Evolutionary conservation across 2,113 vertebrate genomes (phyloP).

Genomic region (Falcunculus frontatus): DNA sequence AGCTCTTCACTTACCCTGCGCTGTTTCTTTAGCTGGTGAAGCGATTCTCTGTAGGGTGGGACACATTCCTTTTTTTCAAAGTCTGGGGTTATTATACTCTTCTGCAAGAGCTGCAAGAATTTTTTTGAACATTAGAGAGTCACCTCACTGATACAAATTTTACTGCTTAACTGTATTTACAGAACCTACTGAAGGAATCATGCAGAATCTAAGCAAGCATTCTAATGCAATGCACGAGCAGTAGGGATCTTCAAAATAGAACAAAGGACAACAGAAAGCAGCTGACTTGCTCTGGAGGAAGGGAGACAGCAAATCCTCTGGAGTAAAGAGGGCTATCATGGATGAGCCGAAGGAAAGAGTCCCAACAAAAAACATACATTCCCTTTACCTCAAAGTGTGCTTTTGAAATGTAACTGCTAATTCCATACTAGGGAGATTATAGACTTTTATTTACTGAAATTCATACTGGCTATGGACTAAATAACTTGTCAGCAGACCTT

Average conservation of each 20-base stretch:
- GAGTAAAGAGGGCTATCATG: neutral
- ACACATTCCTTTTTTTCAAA: constrained; percentile 88
- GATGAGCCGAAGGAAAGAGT: neutral
- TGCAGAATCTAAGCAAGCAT: neutral
- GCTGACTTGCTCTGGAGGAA: neutral
- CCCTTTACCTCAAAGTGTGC: neutral
- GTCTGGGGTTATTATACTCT: constrained; percentile 87
- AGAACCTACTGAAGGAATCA: neutral
- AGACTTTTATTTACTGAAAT: neutral
- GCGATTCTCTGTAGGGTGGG: constrained; percentile 84
- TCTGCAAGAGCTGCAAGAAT: constrained; percentile 84
- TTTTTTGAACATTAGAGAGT: neutral
- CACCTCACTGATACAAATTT: neutral
- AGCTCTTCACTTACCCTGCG: constrained; percentile 76
- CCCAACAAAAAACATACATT: neutral
- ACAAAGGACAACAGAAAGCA: neutral
- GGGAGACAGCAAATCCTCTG: neutral
- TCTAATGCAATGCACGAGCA: neutral
- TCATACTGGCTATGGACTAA: neutral
- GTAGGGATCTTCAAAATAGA: neutral
- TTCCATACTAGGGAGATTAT: accelerated
- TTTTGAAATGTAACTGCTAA: neutral
- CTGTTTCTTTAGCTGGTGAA: constrained; percentile 80
- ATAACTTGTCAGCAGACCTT: neutral
- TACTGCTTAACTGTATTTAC: neutral